A percentile compares a stretch with the other conserved stretches of the same genome.
Evolutionary conservation across 2,888 invertebrate species (phyloP).

Genomic region (Trichogramma dendrolimi): DNA sequence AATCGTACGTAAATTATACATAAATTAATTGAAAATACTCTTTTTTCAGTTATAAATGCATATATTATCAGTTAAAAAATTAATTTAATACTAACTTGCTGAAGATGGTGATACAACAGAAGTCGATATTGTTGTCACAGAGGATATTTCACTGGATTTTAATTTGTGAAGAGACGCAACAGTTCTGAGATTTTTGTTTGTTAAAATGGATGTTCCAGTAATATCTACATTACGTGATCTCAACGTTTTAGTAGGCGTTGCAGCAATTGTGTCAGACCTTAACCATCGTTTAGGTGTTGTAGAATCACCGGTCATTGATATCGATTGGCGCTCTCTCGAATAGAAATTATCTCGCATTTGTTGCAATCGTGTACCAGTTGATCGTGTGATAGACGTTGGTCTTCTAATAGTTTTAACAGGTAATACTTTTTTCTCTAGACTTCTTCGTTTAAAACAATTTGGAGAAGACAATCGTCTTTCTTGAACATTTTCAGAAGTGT

Average conservation of each 20-base stretch:
- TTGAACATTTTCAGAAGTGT: conserved; percentile 21
- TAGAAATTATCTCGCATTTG: conserved; percentile 44
- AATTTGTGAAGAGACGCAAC: no score
- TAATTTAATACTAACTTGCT: conserved; percentile 8
- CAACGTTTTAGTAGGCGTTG: conserved; percentile 49
- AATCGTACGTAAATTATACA: not conserved
- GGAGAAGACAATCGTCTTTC: conserved; percentile 44
- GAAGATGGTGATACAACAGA: conserved; percentile 7
- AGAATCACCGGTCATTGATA: conserved; percentile 3
- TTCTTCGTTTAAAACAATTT: conserved; percentile 45
- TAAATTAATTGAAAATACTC: no score
- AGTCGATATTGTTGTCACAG: not conserved
- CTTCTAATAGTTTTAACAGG: conserved; percentile 46
- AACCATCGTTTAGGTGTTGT: conserved; percentile 46
- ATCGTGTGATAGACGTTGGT: conserved; percentile 42
- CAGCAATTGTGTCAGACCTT: conserved; percentile 50
- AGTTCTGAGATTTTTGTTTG: no score
- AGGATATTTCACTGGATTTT: no score
- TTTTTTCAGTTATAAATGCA: no score
- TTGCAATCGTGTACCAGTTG: conserved; percentile 32
- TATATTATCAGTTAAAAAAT: no score
- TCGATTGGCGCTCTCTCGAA: conserved; percentile 29
- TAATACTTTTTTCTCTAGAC: conserved; percentile 47
- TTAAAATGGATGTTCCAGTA: conserved; percentile 42
- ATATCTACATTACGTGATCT: conserved; percentile 51